Evolutionary conservation across 1,140 invertebrate species (phyloP), one percentile per base, ranked within the genome.

Genomic region (Trachymyrmex cornetzi): DNA sequence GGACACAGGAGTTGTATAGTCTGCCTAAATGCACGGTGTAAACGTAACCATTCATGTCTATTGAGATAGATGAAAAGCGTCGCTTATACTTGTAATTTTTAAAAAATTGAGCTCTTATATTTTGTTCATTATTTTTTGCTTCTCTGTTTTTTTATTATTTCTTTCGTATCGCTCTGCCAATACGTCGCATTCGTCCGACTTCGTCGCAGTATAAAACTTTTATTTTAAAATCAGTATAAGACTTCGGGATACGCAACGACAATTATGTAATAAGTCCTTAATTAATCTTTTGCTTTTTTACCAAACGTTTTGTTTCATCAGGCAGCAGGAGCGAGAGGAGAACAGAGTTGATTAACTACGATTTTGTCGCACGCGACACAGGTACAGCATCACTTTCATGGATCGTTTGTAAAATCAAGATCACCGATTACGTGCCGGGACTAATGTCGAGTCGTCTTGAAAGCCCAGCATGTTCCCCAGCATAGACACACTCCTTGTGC

Each of bases 391-490:
- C 85, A 59, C 57, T 30, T 77, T 72, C 84, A 44, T 71, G 87
- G 72, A 87, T 77, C 86, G 77, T 86, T 87, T 90, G 77, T 86
- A 87, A 90, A 88, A 92, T 92, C 92, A 94, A 94, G 94, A 93
- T 91, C 92, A 93, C 72, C 85, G 91, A 89, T 92, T 92, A 92
- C 87, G 89, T 91, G 85, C 93, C n/a, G n/a, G n/a, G 93, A 34
- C 92, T 91, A 94, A 94, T 92, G 93, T 94, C 91, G 87, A 94
- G 87, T 93, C 92, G 91, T 93, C 93, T 94, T 94, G 93, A 84
- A 75, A 87, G 69, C 0, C 38, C 71, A 59, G 69, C 88, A 53
- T 84, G 72, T 59, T 71, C 79, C n/a, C n/a, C n/a, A n/a, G n/a
- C 84, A 85, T 77, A 59, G 63, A 34, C 4, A 59, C 87, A 64